Base-by-base conservation (phyloP, 2,888 invertebrate genomes). In the Phasia obesa region DNA sequence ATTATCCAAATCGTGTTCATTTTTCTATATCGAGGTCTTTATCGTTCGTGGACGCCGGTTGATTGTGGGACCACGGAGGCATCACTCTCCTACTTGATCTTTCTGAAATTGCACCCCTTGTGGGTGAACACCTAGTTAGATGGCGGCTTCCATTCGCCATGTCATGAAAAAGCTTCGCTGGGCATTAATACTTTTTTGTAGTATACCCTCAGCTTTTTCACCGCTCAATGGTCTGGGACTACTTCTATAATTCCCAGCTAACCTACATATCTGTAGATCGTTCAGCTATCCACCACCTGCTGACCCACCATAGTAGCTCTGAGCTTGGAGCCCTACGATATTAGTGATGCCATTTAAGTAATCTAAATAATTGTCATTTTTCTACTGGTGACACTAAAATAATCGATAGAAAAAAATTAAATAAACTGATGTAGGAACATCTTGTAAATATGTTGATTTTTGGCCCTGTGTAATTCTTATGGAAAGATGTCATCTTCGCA, bases 111-210 rank as follows among this genome's bases (percentile, higher is more conserved):
- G 44, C 44, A 44, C 44, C 2, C 17, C 44, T 3, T 38, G 44
- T 44, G 44, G 44, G 17, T 17, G n/a, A 17, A 44, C 4, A 17
- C 44, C 44, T 44, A 44, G 17, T 44, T 44, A n/a, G 44, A 44
- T 44, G 44, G 44, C 44, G 44, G 44, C 44, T 17, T 44, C 6
- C 44, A 44, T 44, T 44, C 44, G 44, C 44, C 44, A 44, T 44
- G 44, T 17, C 44, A 15, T 17, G 17, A 27, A 17, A 44, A 44
- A 4, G n/a, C 17, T 13, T 44, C 44, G 5, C 7, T 17, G 17
- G 17, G 44, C 44, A 7, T 17, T 17, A 4, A 4, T 44, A 44
- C 44, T 2, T 15, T 44, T 44, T 17, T 17, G 2, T 17, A 44
- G 44, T 44, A 44, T 17, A 17, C 44, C 17, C 44, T 44, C 44